phyloP scores from a whole-genome alignment of 2,113 vertebrate species.

The Nothobranchius kuhntae region DNA sequence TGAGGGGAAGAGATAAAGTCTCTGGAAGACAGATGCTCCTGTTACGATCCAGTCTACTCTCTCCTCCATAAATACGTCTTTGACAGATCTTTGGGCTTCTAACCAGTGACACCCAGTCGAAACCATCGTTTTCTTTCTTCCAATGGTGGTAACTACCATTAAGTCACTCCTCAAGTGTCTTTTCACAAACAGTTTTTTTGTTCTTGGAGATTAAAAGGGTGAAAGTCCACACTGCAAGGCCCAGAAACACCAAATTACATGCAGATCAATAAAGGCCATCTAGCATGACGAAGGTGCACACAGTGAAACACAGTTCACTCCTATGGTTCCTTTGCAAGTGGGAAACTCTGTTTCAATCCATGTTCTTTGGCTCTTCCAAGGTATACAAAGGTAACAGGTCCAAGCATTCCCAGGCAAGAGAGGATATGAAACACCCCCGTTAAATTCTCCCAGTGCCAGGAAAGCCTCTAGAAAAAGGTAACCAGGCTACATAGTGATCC shows the following conservation, averaged over 20 bases:
- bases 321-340: neutral
- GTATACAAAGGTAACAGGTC: no score
- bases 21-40: constrained; percentile 45
- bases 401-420: no score
- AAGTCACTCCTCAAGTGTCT: constrained; percentile 56
- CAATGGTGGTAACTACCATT: constrained; percentile 32
- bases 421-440: no score
- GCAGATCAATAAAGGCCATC: constrained; percentile 71
- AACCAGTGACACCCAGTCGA: constrained; percentile 54
- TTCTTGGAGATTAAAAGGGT: constrained; percentile 62
- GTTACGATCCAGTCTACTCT: constrained; percentile 15
- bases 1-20: constrained; percentile 42
- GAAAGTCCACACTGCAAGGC: constrained; percentile 14
- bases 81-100: constrained; percentile 30
- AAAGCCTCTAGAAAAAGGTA: no score
- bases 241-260: constrained; percentile 62
- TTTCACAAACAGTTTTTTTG: constrained; percentile 57
- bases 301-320: constrained; percentile 31
- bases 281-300: constrained; percentile 30
- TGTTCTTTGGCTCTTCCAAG: no score
- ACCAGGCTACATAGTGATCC: no score
- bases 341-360: neutral
- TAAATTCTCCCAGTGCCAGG: no score
- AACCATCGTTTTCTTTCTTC: constrained; percentile 40
- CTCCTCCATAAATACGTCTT: constrained; percentile 32